Percentiles rank a stretch among this genome's conserved stretches.
Conservation (phyloP, 2,113 vertebrate species). For the Neogale vison region DNA sequence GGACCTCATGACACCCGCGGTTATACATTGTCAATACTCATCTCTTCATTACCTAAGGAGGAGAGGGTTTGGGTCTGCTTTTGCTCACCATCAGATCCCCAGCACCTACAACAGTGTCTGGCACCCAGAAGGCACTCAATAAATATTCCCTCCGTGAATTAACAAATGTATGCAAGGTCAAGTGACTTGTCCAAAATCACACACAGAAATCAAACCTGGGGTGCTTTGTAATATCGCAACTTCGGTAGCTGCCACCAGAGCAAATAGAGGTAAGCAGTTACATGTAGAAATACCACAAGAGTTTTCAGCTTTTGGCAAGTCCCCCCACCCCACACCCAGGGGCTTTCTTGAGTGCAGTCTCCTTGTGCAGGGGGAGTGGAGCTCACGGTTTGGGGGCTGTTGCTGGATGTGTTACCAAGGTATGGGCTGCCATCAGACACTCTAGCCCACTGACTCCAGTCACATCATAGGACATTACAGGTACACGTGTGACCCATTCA, state of each 20-base stretch:
- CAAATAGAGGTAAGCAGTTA: background rate
- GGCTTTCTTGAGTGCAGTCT: background rate
- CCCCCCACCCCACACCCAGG: too few relatives aligned
- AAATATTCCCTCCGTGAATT: background rate
- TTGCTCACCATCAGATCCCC: background rate
- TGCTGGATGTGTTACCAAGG: background rate
- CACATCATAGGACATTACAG: background rate
- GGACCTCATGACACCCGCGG: background rate
- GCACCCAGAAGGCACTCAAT: background rate
- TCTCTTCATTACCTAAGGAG: background rate
- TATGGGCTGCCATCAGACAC: accelerated
- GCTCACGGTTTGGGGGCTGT: background rate
- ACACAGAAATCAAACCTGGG: background rate
- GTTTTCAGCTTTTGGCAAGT: background rate
- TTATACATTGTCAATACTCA: background rate
- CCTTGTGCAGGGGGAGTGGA: background rate
- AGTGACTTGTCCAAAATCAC: background rate
- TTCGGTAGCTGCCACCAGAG: background rate
- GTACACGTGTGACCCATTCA: background rate
- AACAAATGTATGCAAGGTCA: background rate
- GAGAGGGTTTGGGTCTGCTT: background rate
- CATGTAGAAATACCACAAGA: background rate
- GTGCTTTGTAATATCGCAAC: background rate
- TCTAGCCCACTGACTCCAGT: background rate
- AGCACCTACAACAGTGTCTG: background rate